Evolutionary conservation across 2,888 invertebrate species (phyloP).

Genomic region (Leucania comma): DNA sequence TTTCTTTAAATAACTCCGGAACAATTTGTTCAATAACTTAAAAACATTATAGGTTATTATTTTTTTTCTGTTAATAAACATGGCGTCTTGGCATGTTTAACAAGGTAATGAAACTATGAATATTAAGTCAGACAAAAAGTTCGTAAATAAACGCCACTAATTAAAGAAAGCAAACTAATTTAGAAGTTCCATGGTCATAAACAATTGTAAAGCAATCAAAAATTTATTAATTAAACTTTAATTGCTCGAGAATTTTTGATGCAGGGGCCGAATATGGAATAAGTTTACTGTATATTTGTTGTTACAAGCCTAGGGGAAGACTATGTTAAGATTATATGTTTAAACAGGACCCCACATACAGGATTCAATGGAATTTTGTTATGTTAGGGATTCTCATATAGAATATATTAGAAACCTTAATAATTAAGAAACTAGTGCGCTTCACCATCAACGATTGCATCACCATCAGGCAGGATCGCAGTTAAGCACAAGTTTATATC

Average conservation of each 20-base stretch:
- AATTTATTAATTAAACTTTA: constrained; percentile 21
- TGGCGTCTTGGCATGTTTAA: constrained; percentile 17
- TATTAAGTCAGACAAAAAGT: constrained; percentile 10
- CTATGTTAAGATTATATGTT: no score
- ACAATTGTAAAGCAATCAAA: constrained; percentile 33
- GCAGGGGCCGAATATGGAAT: constrained; percentile 3
- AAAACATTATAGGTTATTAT: background rate
- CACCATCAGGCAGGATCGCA: no score
- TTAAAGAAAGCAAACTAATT: constrained; percentile 41
- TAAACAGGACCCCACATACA: no score
- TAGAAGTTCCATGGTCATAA: constrained; percentile 24
- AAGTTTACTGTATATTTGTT: background rate
- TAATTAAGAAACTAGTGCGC: no score
- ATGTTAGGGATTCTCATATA: no score
- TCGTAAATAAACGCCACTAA: constrained; percentile 34
- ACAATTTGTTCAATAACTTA: background rate
- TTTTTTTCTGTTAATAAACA: constrained; percentile 18
- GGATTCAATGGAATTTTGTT: no score
- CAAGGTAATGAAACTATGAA: constrained; percentile 43
- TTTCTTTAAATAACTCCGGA: background rate
- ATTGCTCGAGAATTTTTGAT: constrained; percentile 1
- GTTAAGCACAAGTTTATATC: no score
- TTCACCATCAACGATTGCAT: no score
- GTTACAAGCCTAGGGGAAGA: no score
- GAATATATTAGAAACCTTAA: no score